phyloP scores from a whole-genome alignment of 2,888 invertebrate species.

The Patella pellucida region DNA sequence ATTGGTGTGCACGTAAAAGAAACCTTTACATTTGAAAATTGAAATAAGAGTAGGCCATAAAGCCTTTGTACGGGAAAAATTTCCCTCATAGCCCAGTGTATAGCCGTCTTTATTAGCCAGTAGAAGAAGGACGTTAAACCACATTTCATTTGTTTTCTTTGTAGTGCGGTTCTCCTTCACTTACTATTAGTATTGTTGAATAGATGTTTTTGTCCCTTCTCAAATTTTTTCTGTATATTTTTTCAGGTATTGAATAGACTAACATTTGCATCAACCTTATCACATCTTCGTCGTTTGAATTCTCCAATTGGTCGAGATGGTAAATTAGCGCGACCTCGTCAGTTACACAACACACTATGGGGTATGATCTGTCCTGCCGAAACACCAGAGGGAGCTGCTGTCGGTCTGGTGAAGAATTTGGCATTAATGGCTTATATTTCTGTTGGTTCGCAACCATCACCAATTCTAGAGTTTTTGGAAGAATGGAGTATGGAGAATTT shows the following conservation, averaged over 20 bases:
- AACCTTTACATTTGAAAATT: too few species aligned
- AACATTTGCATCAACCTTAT: slow-evolving; percentile 98
- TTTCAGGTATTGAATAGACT: slow-evolving; percentile 90
- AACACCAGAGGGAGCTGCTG: slow-evolving; percentile 86
- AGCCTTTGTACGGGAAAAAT: too few species aligned
- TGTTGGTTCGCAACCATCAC: slow-evolving; percentile 98
- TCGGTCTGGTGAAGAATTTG: slow-evolving; percentile 96
- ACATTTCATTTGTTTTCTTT: background rate
- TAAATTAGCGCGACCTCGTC: slow-evolving; percentile 97
- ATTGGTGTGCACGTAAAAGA: too few species aligned
- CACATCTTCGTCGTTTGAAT: slow-evolving; percentile 97
- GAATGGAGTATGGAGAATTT: slow-evolving; percentile 99
- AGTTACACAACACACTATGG: slow-evolving; percentile 99
- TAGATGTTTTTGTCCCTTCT: background rate
- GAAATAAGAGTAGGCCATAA: too few species aligned
- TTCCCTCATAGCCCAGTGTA: too few species aligned
- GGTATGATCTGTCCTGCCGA: slow-evolving; percentile 99
- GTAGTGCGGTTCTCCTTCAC: background rate
- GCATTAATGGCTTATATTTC: slow-evolving; percentile 99
- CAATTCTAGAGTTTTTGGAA: slow-evolving; percentile 99
- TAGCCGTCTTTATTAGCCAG: too few species aligned
- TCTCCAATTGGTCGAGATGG: slow-evolving; percentile 99
- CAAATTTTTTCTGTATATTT: background rate
- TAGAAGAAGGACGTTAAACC: too few species aligned
- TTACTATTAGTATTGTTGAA: background rate